Conservation (phyloP, 2,888 invertebrate species). For the Patella caerulea region DNA sequence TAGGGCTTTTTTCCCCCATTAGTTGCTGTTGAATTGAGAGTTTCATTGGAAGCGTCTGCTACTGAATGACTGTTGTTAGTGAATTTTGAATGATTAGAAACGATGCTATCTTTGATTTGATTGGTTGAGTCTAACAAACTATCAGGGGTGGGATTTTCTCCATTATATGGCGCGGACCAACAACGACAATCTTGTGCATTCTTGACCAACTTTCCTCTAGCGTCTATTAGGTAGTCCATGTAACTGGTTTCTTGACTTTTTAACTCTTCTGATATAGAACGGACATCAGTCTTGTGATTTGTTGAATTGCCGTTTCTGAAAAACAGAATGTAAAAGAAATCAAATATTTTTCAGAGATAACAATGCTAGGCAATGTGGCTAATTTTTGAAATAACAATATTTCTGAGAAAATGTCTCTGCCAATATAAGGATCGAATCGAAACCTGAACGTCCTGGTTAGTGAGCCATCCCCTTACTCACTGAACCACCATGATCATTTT, state of each 20-base stretch:
- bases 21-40: not conserved
- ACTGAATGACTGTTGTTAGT: not conserved
- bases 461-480: too few species aligned
- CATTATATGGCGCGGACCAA: slow-evolving; percentile 88
- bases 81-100: slow-evolving; percentile 2
- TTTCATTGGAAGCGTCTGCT: slow-evolving; percentile 6
- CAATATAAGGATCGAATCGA: too few species aligned
- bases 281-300: too few species aligned
- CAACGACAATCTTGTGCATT: slow-evolving; percentile 82
- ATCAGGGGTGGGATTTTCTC: slow-evolving; percentile 72
- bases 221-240: slow-evolving; percentile 83
- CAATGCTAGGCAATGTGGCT: too few species aligned
- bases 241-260: slow-evolving; percentile 65
- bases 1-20: not conserved
- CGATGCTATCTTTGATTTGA: not conserved
- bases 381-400: too few species aligned
- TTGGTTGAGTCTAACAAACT: slow-evolving; percentile 34
- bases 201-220: slow-evolving; percentile 82
- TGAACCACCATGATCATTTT: too few species aligned
- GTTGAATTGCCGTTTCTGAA: too few species aligned
- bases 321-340: too few species aligned
- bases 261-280: not conserved
- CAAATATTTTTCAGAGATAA: too few species aligned
- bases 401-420: too few species aligned
- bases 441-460: too few species aligned